Evolutionary conservation across 2,113 vertebrate species (phyloP), one percentile per base, ranked within the genome.

Genomic region (Pollimyrus isidori): DNA sequence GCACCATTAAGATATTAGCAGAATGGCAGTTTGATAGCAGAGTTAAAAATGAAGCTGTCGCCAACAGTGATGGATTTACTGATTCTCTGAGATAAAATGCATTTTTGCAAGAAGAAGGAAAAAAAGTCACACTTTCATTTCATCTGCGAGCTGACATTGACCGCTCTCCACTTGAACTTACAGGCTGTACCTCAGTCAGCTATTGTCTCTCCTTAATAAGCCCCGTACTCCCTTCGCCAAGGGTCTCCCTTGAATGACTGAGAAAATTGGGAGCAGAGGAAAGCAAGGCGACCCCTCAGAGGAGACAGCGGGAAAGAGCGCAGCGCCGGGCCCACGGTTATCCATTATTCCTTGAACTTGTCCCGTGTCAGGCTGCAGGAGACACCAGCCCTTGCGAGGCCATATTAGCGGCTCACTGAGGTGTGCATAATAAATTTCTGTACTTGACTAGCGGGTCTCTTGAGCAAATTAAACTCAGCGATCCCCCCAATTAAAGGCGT

Each of bases 341-440:
- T 87, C 58, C 53, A 83, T 90, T 88, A 88, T 82, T 83, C 73
- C 42, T 13, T 50, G 45, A 83, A 30, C 7, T 49, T 88, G 50
- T 80, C 89, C 73, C 23, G 30, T 48, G 52, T 53, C 49, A 82
- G 87, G 73, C 65, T 46, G 19, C 35, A 46, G 9, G 52, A 88
- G 89, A 83, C 52, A 35, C 86, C 13, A 21, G 73, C 30, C 46
- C 89, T 83, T 58, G 48, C 13, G 89, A 89, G 89, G 62, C 83
- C 50, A 76, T 62, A 87, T 89, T 89, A 89, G 62, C 17, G 48
- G 42, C 46, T 62, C 23, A 84, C 85, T 35, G 62, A 53, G 85
- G 89, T 89, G 45, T 30, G 62, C 46, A 35, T 87, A 84, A 89
- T 89, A 86, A 76, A 87, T 89, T 76, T 73, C 89, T 53, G 85